Conservation (phyloP, 1,140 invertebrate species). For the Cyphomyrmex costatus region DNA sequence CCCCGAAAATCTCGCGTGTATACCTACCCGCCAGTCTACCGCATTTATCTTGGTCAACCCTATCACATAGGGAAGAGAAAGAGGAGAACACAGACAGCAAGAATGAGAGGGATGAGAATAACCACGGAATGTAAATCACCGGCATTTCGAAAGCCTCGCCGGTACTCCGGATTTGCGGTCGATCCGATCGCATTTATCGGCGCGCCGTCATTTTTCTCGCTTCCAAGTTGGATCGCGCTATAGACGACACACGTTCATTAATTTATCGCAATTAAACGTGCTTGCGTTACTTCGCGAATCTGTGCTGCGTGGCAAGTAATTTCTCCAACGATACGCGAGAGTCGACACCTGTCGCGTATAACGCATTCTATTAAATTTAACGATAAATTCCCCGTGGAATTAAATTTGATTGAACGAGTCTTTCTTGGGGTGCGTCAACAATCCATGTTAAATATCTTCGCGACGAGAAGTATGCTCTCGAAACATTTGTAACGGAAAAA, state of each 20-base stretch:
- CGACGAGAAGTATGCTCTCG: not conserved
- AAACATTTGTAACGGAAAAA: not conserved
- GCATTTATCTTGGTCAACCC: constrained; percentile 46
- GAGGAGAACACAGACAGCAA: not conserved
- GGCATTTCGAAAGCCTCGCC: constrained; percentile 44
- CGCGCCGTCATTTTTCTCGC: constrained; percentile 45
- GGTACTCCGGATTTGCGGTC: constrained; percentile 41
- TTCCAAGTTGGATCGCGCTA: not conserved
- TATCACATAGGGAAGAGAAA: constrained; percentile 26
- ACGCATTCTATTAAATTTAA: constrained; percentile 14
- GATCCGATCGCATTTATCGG: constrained; percentile 51
- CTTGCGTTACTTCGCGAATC: not conserved
- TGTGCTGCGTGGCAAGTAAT: too few relatives aligned
- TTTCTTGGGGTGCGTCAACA: not conserved
- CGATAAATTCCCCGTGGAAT: constrained; percentile 1
- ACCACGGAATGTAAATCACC: constrained; percentile 42
- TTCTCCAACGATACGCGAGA: not conserved
- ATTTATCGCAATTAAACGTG: constrained; percentile 39
- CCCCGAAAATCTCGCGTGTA: constrained; percentile 41
- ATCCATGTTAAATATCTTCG: constrained; percentile 21
- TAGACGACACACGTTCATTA: constrained; percentile 26
- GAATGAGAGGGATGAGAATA: not conserved
- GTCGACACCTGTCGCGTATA: constrained; percentile 10
- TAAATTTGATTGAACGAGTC: constrained; percentile 12
- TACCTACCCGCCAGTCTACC: constrained; percentile 13